phyloP scores from a whole-genome alignment of 1,140 invertebrate species.

The Monomorium pharaonis region DNA sequence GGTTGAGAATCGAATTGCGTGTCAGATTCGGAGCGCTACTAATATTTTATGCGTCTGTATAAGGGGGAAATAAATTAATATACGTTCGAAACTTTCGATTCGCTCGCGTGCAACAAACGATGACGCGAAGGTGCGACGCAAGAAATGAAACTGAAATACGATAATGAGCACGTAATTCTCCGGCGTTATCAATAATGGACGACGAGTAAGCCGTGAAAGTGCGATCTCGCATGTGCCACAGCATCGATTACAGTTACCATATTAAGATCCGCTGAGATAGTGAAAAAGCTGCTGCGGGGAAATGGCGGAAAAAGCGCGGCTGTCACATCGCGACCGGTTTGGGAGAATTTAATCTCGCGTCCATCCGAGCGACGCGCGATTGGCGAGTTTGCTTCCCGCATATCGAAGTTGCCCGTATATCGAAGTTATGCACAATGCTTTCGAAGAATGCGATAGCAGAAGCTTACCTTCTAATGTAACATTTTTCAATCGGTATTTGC shows the following conservation, averaged over 20 bases:
- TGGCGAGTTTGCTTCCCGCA: neutral
- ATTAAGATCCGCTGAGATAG: neutral
- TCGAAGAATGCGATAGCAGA: neutral
- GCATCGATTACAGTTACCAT: neutral
- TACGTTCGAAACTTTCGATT: neutral
- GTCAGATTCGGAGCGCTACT: neutral
- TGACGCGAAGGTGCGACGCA: neutral
- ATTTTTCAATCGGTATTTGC: neutral
- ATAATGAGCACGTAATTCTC: slow-evolving; percentile 33
- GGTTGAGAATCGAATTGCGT: neutral
- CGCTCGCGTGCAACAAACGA: slow-evolving; percentile 15
- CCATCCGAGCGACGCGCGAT: neutral
- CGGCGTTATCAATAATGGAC: slow-evolving; percentile 18
- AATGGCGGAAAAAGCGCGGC: neutral
- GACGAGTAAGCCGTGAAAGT: slow-evolving; percentile 2
- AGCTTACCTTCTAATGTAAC: neutral
- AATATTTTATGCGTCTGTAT: neutral
- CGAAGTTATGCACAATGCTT: neutral
- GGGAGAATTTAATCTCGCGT: slow-evolving; percentile 34
- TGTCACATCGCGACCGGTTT: neutral
- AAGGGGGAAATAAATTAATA: neutral
- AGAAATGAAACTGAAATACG: neutral
- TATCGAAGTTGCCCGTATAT: neutral
- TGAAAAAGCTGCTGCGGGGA: neutral
- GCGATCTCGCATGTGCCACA: neutral